These are phyloP conservation scores for Eurosta solidaginis DNA, from an alignment of 1,140 invertebrate genomes.

Conservation along the genomic window DNA sequence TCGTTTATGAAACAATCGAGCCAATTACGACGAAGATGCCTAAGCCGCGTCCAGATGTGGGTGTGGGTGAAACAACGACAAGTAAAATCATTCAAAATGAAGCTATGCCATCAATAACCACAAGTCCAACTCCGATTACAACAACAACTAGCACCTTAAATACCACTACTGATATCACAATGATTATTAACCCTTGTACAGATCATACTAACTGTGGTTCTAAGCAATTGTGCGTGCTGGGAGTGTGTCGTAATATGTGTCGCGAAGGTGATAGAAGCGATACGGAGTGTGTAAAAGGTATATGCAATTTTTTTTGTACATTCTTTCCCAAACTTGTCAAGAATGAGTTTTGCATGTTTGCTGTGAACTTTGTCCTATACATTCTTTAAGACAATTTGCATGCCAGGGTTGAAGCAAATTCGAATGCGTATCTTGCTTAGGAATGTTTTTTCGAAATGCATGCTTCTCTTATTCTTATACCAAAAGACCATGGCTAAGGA, in stretches of 20 bases:
- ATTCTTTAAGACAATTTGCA: background rate
- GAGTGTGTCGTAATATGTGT: conserved; percentile 64
- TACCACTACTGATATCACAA: conserved; percentile 40
- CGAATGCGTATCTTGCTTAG: no score
- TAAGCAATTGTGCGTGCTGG: conserved; percentile 64
- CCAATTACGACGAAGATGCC: conserved; percentile 38
- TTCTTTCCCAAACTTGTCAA: no score
- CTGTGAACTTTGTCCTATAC: background rate
- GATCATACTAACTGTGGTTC: conserved; percentile 62
- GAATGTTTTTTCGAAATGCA: no score
- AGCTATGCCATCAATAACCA: background rate
- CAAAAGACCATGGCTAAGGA: no score
- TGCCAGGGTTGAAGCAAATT: no score
- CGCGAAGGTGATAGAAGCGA: conserved; percentile 58
- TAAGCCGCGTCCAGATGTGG: background rate
- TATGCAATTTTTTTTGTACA: no score
- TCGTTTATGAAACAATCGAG: conserved; percentile 37
- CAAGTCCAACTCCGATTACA: background rate
- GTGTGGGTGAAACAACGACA: background rate
- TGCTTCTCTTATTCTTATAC: no score
- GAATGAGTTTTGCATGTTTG: background rate
- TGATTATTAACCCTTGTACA: conserved; percentile 58
- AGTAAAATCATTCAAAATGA: background rate
- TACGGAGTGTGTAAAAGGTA: conserved; percentile 40
- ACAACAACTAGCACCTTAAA: conserved; percentile 10